Evolutionary conservation across 2,888 invertebrate species (phyloP).

Genomic region (Anoplius nigerrimus): DNA sequence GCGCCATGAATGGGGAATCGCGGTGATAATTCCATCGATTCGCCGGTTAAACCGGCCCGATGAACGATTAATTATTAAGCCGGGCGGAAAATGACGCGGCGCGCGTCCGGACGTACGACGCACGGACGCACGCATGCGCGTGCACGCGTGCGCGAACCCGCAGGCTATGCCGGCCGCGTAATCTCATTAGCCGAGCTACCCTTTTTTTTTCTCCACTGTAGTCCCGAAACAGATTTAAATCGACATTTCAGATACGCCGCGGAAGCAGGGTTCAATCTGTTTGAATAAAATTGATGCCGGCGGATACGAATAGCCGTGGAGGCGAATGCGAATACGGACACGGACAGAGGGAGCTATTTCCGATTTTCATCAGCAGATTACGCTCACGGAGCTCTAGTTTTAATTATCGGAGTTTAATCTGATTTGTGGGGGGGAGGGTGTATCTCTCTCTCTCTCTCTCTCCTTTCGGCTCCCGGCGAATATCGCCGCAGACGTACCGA

Average conservation of each 20-base stretch:
- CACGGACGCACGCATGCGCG: too few species aligned
- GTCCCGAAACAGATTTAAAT: too few species aligned
- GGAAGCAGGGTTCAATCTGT: conserved; percentile 25
- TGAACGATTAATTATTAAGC: too few species aligned
- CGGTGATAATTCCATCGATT: background rate
- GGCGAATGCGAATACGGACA: conserved; percentile 10
- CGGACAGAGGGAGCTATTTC: conserved; percentile 17
- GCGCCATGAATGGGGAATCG: background rate
- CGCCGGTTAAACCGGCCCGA: background rate
- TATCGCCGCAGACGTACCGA: background rate
- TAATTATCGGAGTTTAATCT: conserved; percentile 53
- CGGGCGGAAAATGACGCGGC: too few species aligned
- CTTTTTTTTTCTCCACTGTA: too few species aligned
- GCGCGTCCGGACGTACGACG: too few species aligned
- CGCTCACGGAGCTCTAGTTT: conserved; percentile 44
- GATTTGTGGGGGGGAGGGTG: conserved; percentile 37
- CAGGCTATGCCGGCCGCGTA: too few species aligned
- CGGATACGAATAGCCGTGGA: conserved; percentile 4
- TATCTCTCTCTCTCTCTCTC: conserved; percentile 12
- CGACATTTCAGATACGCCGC: conserved; percentile 8
- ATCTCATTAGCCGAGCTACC: too few species aligned
- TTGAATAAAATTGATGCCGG: conserved; percentile 34
- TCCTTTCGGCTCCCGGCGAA: background rate
- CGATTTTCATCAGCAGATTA: conserved; percentile 55
- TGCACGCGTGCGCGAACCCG: too few species aligned